A percentile compares a stretch with the other conserved stretches of the same genome.
These are phyloP conservation scores for Hedya salicella DNA, from an alignment of 2,888 invertebrate species.

Conservation along the genomic window DNA sequence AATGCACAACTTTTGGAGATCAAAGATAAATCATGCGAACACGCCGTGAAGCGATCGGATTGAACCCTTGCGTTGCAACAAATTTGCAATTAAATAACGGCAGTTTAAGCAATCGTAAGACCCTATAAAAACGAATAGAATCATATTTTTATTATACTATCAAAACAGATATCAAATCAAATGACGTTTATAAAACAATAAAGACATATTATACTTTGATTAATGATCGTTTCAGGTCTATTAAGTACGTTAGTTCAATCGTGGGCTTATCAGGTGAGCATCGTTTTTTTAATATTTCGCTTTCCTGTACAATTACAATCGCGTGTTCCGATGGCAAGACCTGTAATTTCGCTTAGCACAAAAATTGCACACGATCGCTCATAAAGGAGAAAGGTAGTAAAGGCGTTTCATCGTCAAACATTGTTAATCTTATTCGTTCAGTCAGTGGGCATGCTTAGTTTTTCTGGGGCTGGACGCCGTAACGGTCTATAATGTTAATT, in stretches of 20 bases:
- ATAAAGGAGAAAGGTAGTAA: slow-evolving; percentile 14
- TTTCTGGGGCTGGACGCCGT: slow-evolving; percentile 42
- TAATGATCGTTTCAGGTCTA: slow-evolving; percentile 34
- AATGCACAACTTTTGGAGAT: slow-evolving; percentile 44
- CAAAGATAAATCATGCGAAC: slow-evolving; percentile 41
- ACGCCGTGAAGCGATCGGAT: slow-evolving; percentile 29
- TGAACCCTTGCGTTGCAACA: slow-evolving; percentile 20
- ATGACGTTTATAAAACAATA: slow-evolving; percentile 18
- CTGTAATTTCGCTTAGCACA: slow-evolving; percentile 42
- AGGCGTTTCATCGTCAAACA: not conserved
- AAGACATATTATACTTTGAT: slow-evolving; percentile 16
- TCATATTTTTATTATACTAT: not conserved
- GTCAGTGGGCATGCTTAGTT: slow-evolving; percentile 20
- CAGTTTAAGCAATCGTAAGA: slow-evolving; percentile 14
- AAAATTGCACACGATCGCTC: slow-evolving; percentile 32
- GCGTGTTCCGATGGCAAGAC: slow-evolving; percentile 36
- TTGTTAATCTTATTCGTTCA: slow-evolving; percentile 2
- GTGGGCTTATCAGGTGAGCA: slow-evolving; percentile 33
- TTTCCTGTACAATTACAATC: slow-evolving; percentile 43
- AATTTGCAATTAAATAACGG: slow-evolving; percentile 39
- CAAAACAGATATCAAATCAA: not conserved
- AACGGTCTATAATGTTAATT: slow-evolving; percentile 60
- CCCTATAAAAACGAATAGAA: not conserved
- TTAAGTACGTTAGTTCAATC: slow-evolving; percentile 23
- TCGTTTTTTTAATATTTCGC: slow-evolving; percentile 39